A percentile compares a stretch with the other conserved stretches of the same genome.
phyloP scores from a whole-genome alignment of 2,888 invertebrate genomes.

The Iphiclides podalirius region DNA sequence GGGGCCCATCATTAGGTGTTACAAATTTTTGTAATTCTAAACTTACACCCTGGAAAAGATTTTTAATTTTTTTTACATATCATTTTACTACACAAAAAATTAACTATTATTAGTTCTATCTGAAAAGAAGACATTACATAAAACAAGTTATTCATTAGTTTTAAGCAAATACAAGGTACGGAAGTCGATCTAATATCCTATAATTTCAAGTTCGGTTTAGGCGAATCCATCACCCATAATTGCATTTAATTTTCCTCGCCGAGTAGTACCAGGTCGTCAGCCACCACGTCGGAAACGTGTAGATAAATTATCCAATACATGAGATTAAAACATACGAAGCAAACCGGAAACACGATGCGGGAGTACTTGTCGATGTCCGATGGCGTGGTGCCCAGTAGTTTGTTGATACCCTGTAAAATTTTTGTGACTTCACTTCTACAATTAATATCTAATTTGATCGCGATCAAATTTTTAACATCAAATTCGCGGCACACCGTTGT shows the following conservation, averaged over 20 bases:
- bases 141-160: not conserved
- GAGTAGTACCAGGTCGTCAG: slow-evolving; percentile 93
- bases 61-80: slow-evolving; percentile 2
- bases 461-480: slow-evolving; percentile 9
- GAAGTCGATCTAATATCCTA: slow-evolving; percentile 7
- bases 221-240: not conserved
- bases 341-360: slow-evolving; percentile 98
- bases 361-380: slow-evolving; percentile 99
- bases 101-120: slow-evolving; percentile 1
- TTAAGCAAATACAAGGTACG: slow-evolving; percentile 3
- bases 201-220: slow-evolving; percentile 1
- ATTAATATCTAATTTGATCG: slow-evolving; percentile 27
- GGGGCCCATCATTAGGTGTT: not conserved
- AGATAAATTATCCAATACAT: slow-evolving; percentile 99
- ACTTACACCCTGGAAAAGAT: not conserved
- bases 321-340: slow-evolving; percentile 98
- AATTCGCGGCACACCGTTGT: slow-evolving; percentile 7
- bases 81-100: slow-evolving; percentile 12
- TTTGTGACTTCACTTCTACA: slow-evolving; percentile 38
- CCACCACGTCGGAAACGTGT: slow-evolving; percentile 96
- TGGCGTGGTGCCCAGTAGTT: slow-evolving; percentile 93
- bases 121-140: slow-evolving; percentile 9
- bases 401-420: slow-evolving; percentile 88
- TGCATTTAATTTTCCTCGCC: slow-evolving; percentile 68
- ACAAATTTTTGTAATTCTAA: not conserved